Evolutionary conservation across 2,113 vertebrate genomes (phyloP).

Genomic region (Xiphophorus hellerii): DNA sequence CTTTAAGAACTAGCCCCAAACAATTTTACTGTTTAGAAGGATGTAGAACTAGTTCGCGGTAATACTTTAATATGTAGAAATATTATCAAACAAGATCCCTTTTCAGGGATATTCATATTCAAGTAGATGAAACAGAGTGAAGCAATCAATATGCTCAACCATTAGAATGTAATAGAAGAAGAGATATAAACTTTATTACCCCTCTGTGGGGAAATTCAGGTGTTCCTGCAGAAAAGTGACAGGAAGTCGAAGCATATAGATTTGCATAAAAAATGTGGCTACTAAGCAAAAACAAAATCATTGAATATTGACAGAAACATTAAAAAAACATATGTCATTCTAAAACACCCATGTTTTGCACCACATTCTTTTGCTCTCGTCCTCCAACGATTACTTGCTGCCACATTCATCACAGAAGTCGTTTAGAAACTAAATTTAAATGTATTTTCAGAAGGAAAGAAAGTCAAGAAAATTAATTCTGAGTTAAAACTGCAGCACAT

Average conservation of each 20-base stretch:
- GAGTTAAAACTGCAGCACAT: neutral
- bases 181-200: too few species aligned
- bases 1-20: neutral
- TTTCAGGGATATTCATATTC: too few species aligned
- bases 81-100: too few species aligned
- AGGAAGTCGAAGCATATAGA: too few species aligned
- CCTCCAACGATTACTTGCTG: neutral
- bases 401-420: neutral
- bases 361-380: neutral
- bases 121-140: too few species aligned
- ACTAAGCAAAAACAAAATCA: conserved; percentile 3
- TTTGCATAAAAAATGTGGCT: neutral
- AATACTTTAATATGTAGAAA: neutral
- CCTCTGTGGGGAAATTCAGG: too few species aligned
- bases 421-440: neutral
- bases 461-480: neutral
- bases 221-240: too few species aligned
- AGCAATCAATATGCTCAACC: too few species aligned
- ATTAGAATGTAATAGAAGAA: too few species aligned
- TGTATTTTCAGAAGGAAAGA: neutral
- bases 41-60: neutral
- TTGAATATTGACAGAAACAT: neutral
- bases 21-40: neutral
- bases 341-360: neutral
- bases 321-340: neutral